Percentiles rank a stretch among this genome's conserved stretches.
Evolutionary conservation across 2,797 vertebrate species (phyloP).

Genomic region (Streptopelia turtur): DNA sequence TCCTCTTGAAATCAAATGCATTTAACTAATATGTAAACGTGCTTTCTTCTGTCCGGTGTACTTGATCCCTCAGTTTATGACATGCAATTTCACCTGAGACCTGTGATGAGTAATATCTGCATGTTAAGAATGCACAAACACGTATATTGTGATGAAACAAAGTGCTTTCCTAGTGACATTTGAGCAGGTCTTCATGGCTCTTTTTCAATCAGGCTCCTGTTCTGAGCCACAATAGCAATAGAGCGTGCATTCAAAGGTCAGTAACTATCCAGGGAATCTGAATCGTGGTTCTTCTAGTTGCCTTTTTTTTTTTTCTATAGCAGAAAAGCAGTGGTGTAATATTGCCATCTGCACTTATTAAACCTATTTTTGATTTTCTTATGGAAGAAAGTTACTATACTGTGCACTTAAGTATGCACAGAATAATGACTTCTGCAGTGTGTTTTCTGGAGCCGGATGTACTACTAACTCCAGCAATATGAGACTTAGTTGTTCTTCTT

Average conservation of each 20-base stretch:
- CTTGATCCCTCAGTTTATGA: background rate
- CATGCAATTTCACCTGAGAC: background rate
- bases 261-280: background rate
- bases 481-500: background rate
- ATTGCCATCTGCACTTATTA: background rate
- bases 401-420: background rate
- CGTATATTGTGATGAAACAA: background rate
- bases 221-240: background rate
- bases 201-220: background rate
- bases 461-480: background rate
- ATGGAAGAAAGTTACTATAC: background rate
- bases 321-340: background rate
- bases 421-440: background rate
- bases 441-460: background rate
- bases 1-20: slow-evolving; percentile 9
- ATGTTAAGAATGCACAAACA: background rate
- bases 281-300: background rate
- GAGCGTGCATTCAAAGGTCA: background rate
- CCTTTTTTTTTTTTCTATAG: background rate
- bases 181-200: background rate
- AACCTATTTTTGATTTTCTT: background rate
- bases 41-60: background rate
- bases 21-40: background rate
- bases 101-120: background rate
- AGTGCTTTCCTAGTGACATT: background rate